Evolutionary conservation across 2,113 vertebrate species (phyloP), one percentile per base, ranked within the genome.

Genomic region (Hyaena hyaena): DNA sequence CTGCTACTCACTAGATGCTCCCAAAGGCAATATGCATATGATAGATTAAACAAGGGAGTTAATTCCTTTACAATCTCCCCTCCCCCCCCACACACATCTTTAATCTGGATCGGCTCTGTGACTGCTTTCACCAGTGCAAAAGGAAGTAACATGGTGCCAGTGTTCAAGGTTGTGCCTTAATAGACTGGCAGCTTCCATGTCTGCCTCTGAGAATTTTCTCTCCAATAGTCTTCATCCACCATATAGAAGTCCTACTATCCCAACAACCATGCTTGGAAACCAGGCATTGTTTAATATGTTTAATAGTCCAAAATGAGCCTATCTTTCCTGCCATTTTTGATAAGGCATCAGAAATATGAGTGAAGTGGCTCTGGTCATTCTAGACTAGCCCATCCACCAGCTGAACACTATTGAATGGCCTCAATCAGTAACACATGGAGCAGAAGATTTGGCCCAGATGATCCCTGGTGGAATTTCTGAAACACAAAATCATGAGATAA

Each of bases 251-350:
- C 39, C 2, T 5, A 58, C 14, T 16, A 31, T 45, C 10, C 88
- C 16, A 7, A 89, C 35, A 28, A 7, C n/a, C n/a, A 12, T 39
- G 19, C 35, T 73, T n/a, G 23, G 58, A 43, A 31, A 35, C 48
- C 45, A 39, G 5, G 53, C 0, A 0, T 5, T 58, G 19, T 81
- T 88, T 50, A 19, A 23, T 43, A 0, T 23, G 7, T 16, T 45
- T 50, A 39, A 10, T 9, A n/a, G 24, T 35, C 23, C 6, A 28
- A 35, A 31, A 19, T 39, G 28, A 63, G 23, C 17, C 28, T n/a
- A 6, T 77, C 55, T 66, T 48, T 21, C 31, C 43, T 28, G 24
- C 16, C 6, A 4, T 73, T 35, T 77, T 83, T 79, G 93, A 91
- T 8, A 53, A 84, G 14, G 39, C 5, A 35, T 66, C 15, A 50